phyloP scores from a whole-genome alignment of 2,888 invertebrate species.

The Himalopsyche japonica region DNA sequence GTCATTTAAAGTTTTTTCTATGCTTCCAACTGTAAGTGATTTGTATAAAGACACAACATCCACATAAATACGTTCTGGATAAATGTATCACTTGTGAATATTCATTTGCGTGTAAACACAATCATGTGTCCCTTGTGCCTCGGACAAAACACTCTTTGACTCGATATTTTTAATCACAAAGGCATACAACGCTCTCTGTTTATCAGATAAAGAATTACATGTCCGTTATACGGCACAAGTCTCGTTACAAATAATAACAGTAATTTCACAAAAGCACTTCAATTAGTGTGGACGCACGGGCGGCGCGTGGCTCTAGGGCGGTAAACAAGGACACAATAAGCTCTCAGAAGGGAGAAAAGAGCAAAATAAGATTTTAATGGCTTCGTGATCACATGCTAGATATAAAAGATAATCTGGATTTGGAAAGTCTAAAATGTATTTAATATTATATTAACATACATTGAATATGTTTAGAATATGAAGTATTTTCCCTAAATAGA shows the following conservation, averaged over 20 bases:
- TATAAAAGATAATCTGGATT: slow-evolving; percentile 28
- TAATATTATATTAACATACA: background rate
- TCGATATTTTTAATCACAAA: slow-evolving; percentile 32
- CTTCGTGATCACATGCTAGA: slow-evolving; percentile 28
- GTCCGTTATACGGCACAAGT: slow-evolving; percentile 27
- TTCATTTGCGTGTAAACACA: slow-evolving; percentile 14
- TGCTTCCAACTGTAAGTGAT: too few relatives aligned
- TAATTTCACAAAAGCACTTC: slow-evolving; percentile 41
- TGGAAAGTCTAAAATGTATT: background rate
- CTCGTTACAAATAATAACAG: slow-evolving; percentile 35
- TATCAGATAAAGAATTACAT: slow-evolving; percentile 36
- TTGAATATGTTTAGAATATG: background rate
- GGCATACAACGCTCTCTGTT: slow-evolving; percentile 27
- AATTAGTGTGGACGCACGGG: slow-evolving; percentile 39
- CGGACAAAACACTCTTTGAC: slow-evolving; percentile 26
- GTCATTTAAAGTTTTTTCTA: too few relatives aligned
- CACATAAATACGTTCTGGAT: background rate
- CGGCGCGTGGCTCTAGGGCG: slow-evolving; percentile 26
- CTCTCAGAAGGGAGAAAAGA: slow-evolving; percentile 2
- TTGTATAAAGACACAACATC: too few relatives aligned
- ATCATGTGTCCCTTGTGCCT: slow-evolving; percentile 21
- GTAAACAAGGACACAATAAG: background rate
- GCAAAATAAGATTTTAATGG: slow-evolving; percentile 37
- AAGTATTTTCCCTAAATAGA: too few relatives aligned
- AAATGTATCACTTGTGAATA: slow-evolving; percentile 4